A percentile compares a stretch with the other conserved stretches of the same genome.
Evolutionary conservation across 2,113 vertebrate genomes (phyloP).

Genomic region (Anthoscopus minutus): DNA sequence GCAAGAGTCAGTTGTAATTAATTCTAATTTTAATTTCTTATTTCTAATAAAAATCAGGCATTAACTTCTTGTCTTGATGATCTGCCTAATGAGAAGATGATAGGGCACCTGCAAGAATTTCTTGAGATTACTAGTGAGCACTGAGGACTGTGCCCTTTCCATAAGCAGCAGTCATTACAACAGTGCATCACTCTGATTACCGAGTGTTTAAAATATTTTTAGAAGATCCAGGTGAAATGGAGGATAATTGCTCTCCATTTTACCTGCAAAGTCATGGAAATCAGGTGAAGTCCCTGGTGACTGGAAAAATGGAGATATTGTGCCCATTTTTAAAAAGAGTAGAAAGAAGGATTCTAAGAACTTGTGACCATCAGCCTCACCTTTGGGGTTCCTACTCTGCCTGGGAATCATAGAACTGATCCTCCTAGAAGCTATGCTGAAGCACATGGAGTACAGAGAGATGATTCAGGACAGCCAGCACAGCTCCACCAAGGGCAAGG

Average conservation of each 20-base stretch:
- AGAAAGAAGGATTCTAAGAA: background rate
- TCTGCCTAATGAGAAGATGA: background rate
- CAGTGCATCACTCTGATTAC: background rate
- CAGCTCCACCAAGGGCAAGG: background rate
- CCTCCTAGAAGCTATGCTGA: background rate
- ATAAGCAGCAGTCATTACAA: background rate
- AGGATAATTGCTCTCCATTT: background rate
- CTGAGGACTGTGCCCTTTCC: background rate
- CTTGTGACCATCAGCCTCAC: background rate
- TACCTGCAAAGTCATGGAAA: background rate
- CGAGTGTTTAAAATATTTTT: background rate
- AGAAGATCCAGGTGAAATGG: background rate
- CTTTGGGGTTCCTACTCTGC: background rate
- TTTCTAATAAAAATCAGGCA: background rate
- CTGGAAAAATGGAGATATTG: background rate
- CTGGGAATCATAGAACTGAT: background rate
- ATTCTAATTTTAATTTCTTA: background rate
- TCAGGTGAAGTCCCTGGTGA: background rate
- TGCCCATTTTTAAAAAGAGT: background rate
- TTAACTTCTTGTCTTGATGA: background rate
- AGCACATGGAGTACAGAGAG: background rate
- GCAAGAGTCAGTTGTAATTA: background rate
- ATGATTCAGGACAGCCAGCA: background rate
- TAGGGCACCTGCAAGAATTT: background rate
- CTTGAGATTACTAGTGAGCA: background rate